Evolutionary conservation across 1,140 invertebrate species (phyloP).

Genomic region (Habropoda laboriosa): DNA sequence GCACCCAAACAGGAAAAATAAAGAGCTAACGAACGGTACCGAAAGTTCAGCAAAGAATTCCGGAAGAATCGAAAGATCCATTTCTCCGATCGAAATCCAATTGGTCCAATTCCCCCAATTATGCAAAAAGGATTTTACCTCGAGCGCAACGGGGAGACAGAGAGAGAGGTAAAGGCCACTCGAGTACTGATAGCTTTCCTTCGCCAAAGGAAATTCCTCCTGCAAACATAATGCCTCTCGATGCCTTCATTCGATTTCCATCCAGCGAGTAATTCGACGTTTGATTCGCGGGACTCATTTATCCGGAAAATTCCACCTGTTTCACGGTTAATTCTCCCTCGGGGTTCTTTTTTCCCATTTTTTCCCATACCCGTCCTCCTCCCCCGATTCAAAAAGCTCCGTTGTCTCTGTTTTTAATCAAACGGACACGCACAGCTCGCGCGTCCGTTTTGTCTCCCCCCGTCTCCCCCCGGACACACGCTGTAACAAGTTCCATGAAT

Average conservation of each 20-base stretch:
- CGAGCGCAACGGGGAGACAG: too few relatives aligned
- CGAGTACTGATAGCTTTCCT: not conserved
- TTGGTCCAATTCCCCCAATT: not conserved
- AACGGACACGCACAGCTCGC: not conserved
- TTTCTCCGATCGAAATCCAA: not conserved
- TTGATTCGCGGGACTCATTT: not conserved
- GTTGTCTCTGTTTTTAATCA: conserved; percentile 21
- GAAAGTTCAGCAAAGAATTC: not conserved
- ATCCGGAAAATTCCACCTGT: not conserved
- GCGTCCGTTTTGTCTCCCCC: conserved; percentile 30
- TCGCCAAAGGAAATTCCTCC: not conserved
- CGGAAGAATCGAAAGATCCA: not conserved
- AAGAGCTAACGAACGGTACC: too few relatives aligned
- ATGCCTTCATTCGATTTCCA: not conserved
- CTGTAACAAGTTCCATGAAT: conserved; percentile 42
- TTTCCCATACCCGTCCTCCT: too few relatives aligned
- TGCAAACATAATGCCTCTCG: not conserved
- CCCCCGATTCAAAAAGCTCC: too few relatives aligned
- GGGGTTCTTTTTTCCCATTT: not conserved
- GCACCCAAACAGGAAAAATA: too few relatives aligned
- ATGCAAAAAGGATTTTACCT: not conserved
- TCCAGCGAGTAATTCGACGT: not conserved
- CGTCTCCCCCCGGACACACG: too few relatives aligned
- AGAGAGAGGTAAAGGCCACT: not conserved
- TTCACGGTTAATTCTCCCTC: not conserved